Base-by-base conservation (phyloP, 2,797 vertebrate genomes). In the Urocyon cinereoargenteus region DNA sequence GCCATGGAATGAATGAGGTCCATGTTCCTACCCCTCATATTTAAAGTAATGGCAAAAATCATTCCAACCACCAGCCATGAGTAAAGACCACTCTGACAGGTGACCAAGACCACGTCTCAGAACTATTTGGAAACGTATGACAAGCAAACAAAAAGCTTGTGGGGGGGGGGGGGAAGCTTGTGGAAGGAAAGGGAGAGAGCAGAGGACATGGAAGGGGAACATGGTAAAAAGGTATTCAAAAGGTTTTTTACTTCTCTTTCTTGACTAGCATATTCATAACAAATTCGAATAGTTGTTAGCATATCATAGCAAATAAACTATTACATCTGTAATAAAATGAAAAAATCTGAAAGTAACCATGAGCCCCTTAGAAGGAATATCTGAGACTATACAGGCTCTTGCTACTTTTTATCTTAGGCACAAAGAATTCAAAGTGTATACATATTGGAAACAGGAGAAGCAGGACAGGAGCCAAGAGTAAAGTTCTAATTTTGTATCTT, bases 401-500 rank as follows among this genome's bases (percentile, higher is more conserved):
- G 34, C 57, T 70, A 49, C n/a, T 66, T 90, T 66, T 85, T 64
- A 57, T 95, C 40, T 66, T n/a, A 59, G 13, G 19, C 90, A 87
- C 82, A 78, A 55, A 64, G 28, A 90, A 40, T 51, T 89, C 55
- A 59, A 51, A 51, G 34, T 59, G 72, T 64, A 31, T 81, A 28
- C 8, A 8, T 40, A 24, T 1, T 79, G 28, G 53, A 89, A 96
- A 84, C 5, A 86, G 81, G 19, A 92, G 12, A 90, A 28, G 64
- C n/a, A 94, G 36, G n/a, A 92, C 16, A 51, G 49, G 51, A 92
- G 90, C 28, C 72, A 87, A 91, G 45, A 90, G 68, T 19, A 78
- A 62, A 94, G 64, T 84, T 95, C 92, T 97, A 97, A 98, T 96
- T 97, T 94, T 96, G 89, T 87, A 26, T 61, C 51, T 59, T 90